Conservation (phyloP, 2,113 vertebrate genomes). For the Taxidea taxus region DNA sequence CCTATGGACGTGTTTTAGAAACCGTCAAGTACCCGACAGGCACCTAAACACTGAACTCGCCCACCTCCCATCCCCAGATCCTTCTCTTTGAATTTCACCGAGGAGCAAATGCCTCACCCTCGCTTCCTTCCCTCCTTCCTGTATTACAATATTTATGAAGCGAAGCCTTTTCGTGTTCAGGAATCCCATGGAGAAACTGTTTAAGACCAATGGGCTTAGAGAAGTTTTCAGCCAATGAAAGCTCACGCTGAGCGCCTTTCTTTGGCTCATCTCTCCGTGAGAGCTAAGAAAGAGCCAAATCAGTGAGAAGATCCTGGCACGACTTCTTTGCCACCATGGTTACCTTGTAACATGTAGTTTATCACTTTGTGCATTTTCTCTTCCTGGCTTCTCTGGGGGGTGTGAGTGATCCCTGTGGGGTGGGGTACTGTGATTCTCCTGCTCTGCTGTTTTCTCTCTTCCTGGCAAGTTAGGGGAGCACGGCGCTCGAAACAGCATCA, state of each 20-base stretch:
- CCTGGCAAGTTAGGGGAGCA: constrained; percentile 51
- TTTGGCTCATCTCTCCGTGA: constrained; percentile 72
- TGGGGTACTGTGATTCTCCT: constrained; percentile 20
- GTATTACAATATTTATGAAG: constrained; percentile 62
- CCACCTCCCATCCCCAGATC: neutral
- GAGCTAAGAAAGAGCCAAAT: constrained; percentile 70
- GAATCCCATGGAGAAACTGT: constrained; percentile 67
- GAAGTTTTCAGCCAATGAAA: constrained; percentile 73
- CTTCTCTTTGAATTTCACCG: constrained; percentile 39
- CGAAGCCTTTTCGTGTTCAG: constrained; percentile 66
- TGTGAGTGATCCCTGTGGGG: constrained; percentile 52
- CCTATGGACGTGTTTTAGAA: constrained; percentile 59
- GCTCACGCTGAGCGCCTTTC: constrained; percentile 68
- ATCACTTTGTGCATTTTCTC: constrained; percentile 63
- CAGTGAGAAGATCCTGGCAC: constrained; percentile 67
- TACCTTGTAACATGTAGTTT: constrained; percentile 57
- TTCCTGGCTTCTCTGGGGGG: constrained; percentile 43
- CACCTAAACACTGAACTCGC: neutral
- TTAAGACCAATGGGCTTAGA: constrained; percentile 67
- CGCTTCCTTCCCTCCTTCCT: constrained; percentile 12
- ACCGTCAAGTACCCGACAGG: neutral
- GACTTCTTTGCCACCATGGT: constrained; percentile 63
- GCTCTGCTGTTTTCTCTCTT: neutral
- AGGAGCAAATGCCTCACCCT: constrained; percentile 36
- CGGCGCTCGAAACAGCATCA: constrained; percentile 41